Evolutionary conservation across 2,797 vertebrate genomes (phyloP).

Genomic region (Gouania willdenowi): DNA sequence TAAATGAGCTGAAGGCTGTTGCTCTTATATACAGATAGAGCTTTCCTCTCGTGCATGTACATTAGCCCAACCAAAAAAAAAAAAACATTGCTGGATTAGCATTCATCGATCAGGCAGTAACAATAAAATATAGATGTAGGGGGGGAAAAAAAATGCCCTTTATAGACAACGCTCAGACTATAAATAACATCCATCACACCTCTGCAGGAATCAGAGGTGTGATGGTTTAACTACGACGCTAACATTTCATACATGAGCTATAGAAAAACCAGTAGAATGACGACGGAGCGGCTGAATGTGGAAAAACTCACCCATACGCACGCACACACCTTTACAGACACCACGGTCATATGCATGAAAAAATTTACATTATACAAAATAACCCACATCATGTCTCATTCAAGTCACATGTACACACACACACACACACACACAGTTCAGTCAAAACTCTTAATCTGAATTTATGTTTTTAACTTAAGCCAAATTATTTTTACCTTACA

Average conservation of each 20-base stretch:
- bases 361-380: constrained; percentile 61
- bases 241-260: constrained; percentile 39
- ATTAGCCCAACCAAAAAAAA: constrained; percentile 55
- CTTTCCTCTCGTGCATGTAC: constrained; percentile 56
- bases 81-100: constrained; percentile 55
- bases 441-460: constrained; percentile 17
- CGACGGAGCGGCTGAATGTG: constrained; percentile 29
- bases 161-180: constrained; percentile 65
- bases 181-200: constrained; percentile 57
- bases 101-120: constrained; percentile 62
- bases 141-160: constrained; percentile 72
- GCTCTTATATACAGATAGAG: constrained; percentile 69
- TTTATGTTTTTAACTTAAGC: no score
- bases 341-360: constrained; percentile 43
- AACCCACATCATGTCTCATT: no score
- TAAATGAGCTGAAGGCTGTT: constrained; percentile 48
- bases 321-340: constrained; percentile 13
- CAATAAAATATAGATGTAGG: constrained; percentile 67
- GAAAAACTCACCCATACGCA: constrained; percentile 10
- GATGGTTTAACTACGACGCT: constrained; percentile 40
- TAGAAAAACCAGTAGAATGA: constrained; percentile 33
- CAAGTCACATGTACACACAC: constrained; percentile 10
- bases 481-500: no score
- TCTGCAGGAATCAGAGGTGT: constrained; percentile 12
- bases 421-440: constrained; percentile 21